phyloP scores from a whole-genome alignment of 2,888 invertebrate species.

The Fragum sueziense region DNA sequence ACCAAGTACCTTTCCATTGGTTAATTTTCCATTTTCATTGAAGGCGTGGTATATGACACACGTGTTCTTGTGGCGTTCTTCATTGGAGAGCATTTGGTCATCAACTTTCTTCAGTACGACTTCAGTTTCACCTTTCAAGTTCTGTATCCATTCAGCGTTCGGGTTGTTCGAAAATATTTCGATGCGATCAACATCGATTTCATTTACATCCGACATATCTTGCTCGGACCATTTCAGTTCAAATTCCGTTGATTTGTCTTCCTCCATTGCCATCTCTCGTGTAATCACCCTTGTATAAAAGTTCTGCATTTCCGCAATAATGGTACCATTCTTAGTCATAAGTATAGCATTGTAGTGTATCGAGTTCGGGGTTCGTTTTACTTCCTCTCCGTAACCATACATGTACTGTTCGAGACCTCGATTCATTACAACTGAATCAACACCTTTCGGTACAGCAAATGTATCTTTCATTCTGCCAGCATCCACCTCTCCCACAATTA shows the following conservation, averaged over 20 bases:
- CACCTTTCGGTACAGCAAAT: slow-evolving; percentile 51
- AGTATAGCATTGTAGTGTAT: slow-evolving; percentile 58
- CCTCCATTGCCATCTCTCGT: not conserved
- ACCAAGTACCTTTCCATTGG: not conserved
- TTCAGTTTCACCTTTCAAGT: not conserved
- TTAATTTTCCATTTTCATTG: not conserved
- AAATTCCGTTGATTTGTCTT: not conserved
- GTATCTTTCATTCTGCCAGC: not conserved
- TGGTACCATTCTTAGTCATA: slow-evolving; percentile 49
- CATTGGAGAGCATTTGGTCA: not conserved
- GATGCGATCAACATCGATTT: not conserved
- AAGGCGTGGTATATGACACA: not conserved
- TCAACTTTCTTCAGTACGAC: not conserved
- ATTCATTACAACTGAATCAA: slow-evolving; percentile 43
- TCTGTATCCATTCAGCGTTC: not conserved
- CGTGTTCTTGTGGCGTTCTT: not conserved
- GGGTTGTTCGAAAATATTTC: not conserved
- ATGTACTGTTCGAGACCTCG: slow-evolving; percentile 50
- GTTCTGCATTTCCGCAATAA: slow-evolving; percentile 62
- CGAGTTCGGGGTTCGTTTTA: slow-evolving; percentile 42
- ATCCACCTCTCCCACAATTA: slow-evolving; percentile 15
- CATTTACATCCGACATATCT: not conserved
- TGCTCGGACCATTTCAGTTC: not conserved
- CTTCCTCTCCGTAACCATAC: slow-evolving; percentile 51
- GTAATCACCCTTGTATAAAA: slow-evolving; percentile 25